Evolutionary conservation across 2,888 invertebrate genomes (phyloP).

Genomic region (Tetragnatha montana): DNA sequence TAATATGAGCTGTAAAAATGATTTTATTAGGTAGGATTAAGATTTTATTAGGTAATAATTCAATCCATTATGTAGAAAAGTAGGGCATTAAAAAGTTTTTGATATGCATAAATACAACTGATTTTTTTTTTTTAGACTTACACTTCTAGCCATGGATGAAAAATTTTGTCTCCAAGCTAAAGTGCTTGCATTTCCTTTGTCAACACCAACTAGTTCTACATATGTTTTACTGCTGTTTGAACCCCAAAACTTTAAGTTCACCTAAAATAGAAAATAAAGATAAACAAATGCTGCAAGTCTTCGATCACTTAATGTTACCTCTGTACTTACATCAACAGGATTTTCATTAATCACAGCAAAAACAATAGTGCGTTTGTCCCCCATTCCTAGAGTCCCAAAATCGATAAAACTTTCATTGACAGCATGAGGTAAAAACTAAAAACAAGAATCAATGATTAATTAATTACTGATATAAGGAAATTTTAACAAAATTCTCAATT

Average conservation of each 20-base stretch:
- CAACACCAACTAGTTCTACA: slow-evolving; percentile 80
- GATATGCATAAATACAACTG: not conserved
- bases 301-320: not conserved
- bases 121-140: slow-evolving; percentile 73
- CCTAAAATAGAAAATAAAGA: slow-evolving; percentile 61
- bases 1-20: slow-evolving; percentile 78
- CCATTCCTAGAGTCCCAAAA: slow-evolving; percentile 79
- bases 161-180: slow-evolving; percentile 76
- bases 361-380: slow-evolving; percentile 82
- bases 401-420: slow-evolving; percentile 75
- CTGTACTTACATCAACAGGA: slow-evolving; percentile 82
- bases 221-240: slow-evolving; percentile 80
- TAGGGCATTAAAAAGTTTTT: not conserved
- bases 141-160: slow-evolving; percentile 77
- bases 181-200: slow-evolving; percentile 77
- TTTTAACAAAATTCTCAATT: too few species aligned
- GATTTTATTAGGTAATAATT: not conserved
- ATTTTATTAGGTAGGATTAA: slow-evolving; percentile 1
- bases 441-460: slow-evolving; percentile 42
- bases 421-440: slow-evolving; percentile 77
- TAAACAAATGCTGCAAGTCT: not conserved
- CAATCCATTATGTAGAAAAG: not conserved
- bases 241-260: slow-evolving; percentile 78
- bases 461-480: not conserved
- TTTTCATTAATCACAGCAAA: slow-evolving; percentile 86